Evolutionary conservation across 2,888 invertebrate species (phyloP), one percentile per base, ranked within the genome.

Genomic region (Eurytoma adleriae): DNA sequence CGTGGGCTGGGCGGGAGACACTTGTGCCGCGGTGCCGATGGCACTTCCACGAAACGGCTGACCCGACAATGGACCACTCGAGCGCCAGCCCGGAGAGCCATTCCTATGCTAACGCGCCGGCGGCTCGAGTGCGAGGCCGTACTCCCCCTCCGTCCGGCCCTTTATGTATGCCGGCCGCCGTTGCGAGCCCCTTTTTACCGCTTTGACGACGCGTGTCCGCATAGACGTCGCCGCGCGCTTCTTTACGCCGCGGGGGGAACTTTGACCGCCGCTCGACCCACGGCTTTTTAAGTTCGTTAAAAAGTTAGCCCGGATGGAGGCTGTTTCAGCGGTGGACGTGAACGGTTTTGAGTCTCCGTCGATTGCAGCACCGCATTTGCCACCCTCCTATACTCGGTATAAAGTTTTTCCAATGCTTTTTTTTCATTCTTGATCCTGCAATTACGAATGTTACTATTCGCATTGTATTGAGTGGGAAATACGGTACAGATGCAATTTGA

Each of bases 31-130:
- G 84, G 85, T 84, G 85, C 85, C 85, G 84, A 86, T 87, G 87
- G 86, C 84, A 87, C 87, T 87, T 84, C 83, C 79, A 81, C 83
- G 84, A 76, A 88, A 87, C 86, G 89, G 87, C 88, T 88, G 88
- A 89, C 88, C 88, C 86, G 86, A 89, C 89, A 88, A 89, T 88
- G 86, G 88, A 86, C 88, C 87, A 87, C 89, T 90, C 86, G 85
- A 86, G 86, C 87, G 81, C 67, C 61, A 18, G n/a, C 64, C 61
- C 20, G 24, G 20, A 61, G 20, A 61, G 20, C 64, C 87, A 89
- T 90, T 90, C 86, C 89, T 88, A 89, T 90, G 88, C 89, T 89
- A 90, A 89, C 89, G 87, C 85, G 86, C 7, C 27, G 18, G 16
- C 12, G 79, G 30, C 61, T 72, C 62, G 30, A 71, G 79, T 66